A percentile compares a stretch with the other conserved stretches of the same genome.
Evolutionary conservation across 2,888 invertebrate genomes (phyloP).

Genomic region (Monoplex corrugatus): DNA sequence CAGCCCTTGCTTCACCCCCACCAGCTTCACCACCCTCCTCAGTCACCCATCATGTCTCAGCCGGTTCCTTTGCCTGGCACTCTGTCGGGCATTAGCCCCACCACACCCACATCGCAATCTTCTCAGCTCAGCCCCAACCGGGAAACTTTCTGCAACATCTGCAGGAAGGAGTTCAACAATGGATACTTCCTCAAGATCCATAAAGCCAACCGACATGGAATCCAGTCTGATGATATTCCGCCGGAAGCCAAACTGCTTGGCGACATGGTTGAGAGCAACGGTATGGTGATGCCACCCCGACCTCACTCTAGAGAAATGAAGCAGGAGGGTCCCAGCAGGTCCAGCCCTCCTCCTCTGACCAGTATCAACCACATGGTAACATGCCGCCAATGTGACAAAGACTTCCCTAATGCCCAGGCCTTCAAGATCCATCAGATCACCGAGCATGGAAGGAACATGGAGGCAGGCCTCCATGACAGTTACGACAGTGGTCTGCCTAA

Average conservation of each 20-base stretch:
- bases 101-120: slow-evolving; percentile 51
- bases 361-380: slow-evolving; percentile 63
- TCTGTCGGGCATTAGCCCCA: slow-evolving; percentile 58
- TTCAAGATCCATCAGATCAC: slow-evolving; percentile 78
- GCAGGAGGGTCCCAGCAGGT: slow-evolving; percentile 63
- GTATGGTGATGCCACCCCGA: slow-evolving; percentile 25
- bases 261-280: slow-evolving; percentile 47
- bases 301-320: slow-evolving; percentile 59
- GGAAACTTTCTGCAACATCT: slow-evolving; percentile 96
- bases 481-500: slow-evolving; percentile 52
- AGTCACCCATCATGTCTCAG: slow-evolving; percentile 66
- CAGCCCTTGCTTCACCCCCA: slow-evolving; percentile 61
- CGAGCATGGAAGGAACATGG: slow-evolving; percentile 69
- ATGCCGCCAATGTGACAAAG: slow-evolving; percentile 84
- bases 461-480: slow-evolving; percentile 52
- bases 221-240: slow-evolving; percentile 67
- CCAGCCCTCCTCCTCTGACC: slow-evolving; percentile 52
- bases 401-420: slow-evolving; percentile 94
- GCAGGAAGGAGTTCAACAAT: slow-evolving; percentile 85
- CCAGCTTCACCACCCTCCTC: slow-evolving; percentile 67
- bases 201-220: slow-evolving; percentile 80
- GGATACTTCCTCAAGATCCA: slow-evolving; percentile 80
- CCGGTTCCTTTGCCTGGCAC: slow-evolving; percentile 64
- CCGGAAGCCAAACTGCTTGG: slow-evolving; percentile 52
- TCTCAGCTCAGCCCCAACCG: slow-evolving; percentile 77